phyloP scores from a whole-genome alignment of 2,888 invertebrate genomes.

The Amphipoea lucens region DNA sequence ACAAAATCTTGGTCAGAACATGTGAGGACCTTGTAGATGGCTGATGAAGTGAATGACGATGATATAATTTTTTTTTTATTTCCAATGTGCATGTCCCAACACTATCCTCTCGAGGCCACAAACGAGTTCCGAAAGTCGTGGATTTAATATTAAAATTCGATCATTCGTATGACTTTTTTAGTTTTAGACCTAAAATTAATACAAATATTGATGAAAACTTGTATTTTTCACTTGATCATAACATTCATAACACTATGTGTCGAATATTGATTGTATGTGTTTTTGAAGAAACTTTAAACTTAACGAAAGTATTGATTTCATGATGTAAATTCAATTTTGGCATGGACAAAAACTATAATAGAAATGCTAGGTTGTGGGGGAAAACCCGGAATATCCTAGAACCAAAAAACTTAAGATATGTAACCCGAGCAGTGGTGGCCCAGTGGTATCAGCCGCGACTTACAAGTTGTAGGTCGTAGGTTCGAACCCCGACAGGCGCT shows the following conservation, averaged over 20 bases:
- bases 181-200: conserved; percentile 23
- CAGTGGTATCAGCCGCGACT: too few species aligned
- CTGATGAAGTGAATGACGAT: background rate
- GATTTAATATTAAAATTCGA: conserved; percentile 59
- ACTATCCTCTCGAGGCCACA: conserved; percentile 33
- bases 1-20: too few species aligned
- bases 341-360: background rate
- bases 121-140: conserved; percentile 50
- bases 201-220: conserved; percentile 56
- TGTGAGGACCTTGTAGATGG: too few species aligned
- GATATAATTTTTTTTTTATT: background rate
- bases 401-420: too few species aligned
- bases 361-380: too few species aligned
- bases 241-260: conserved; percentile 1
- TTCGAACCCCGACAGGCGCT: too few species aligned
- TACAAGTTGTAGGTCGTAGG: too few species aligned
- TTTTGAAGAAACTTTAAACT: background rate
- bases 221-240: conserved; percentile 19
- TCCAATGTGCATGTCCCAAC: conserved; percentile 33
- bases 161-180: conserved; percentile 50
- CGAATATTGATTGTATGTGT: background rate
- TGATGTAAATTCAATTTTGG: background rate
- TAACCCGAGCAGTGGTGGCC: too few species aligned
- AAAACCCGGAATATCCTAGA: too few species aligned
- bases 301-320: conserved; percentile 12